Conservation (phyloP, 2,797 vertebrate species). For the Pyrocephalus nanus region DNA sequence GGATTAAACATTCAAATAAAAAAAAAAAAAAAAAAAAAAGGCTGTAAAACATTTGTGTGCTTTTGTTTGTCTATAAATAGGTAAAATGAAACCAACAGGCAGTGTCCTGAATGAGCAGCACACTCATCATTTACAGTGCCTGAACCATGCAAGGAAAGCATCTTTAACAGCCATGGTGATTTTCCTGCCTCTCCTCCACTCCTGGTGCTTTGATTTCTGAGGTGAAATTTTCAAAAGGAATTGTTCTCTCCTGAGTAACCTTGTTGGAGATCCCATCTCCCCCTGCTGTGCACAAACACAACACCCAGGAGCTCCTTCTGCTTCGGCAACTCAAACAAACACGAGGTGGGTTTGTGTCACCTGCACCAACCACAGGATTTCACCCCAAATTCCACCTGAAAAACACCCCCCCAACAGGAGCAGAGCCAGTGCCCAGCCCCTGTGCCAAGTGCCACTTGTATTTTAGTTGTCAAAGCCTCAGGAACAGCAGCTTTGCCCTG, state of each 20-base stretch:
- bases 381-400: not conserved
- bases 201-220: not conserved
- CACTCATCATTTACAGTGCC: not conserved
- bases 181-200: not conserved
- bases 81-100: not conserved
- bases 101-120: not conserved
- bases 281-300: not conserved
- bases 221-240: not conserved
- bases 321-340: not conserved
- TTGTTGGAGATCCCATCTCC: not conserved
- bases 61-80: not conserved
- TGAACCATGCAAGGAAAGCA: not conserved
- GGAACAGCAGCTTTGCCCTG: not conserved
- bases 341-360: accelerated
- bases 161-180: not conserved
- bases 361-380: accelerated
- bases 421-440: not conserved
- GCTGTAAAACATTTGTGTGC: not conserved
- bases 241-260: not conserved
- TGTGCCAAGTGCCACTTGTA: not conserved
- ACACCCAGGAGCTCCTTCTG: not conserved
- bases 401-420: not conserved
- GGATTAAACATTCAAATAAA: conserved; percentile 28
- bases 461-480: not conserved
- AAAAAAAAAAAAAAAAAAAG: not conserved